Base-by-base conservation (phyloP, 2,113 vertebrate genomes). In the Brachypodius melanocephalos region DNA sequence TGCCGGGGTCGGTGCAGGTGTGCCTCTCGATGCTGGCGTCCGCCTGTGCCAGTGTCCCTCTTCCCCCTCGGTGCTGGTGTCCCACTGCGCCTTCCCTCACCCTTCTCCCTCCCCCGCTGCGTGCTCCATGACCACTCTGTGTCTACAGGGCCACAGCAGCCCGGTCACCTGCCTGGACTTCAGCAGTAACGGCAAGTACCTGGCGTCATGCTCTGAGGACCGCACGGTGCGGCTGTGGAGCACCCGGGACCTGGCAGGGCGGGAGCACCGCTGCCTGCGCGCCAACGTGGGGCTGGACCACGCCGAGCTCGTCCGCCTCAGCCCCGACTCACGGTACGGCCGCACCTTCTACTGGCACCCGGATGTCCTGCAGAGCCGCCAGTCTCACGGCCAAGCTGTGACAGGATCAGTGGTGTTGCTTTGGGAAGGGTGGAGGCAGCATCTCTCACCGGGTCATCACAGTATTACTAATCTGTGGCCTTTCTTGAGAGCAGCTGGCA, bases 131-230 rank as follows among this genome's bases (percentile, higher is more conserved):
- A 71, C 48, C 8, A 6, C 24, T 2, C 24, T 71, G 69, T 63
- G 52, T 46, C 36, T 48, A 4, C 69, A 99, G 99, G 98, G 98
- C 85, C 99, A 99, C 97, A 98, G 97, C 34, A 98, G 98, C 14
- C 98, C 98, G 8, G 97, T 99, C 63, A 98, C 98, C 4, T 99
- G 99, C 93, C 93, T 99, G 79, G 98, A 99, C 96, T 99, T 99
- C 94, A 99, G 99, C 97, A 99, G 98, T 96, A 99, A 98, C 5
- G 99, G 99, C 62, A 99, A 99, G 92, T 99, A 99, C 93, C 96
- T 99, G 97, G 99, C 98, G 0, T 99, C 99, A 6, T 99, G 99
- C 15, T 97, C 98, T 0, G 99, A 99, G 2, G 99, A 99, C 88
- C 98, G 99, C 58, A 99, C 99, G 0, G 96, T 99, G 48, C 98